Evolutionary conservation across 2,113 vertebrate species (phyloP).

Genomic region (Hylia prasina): DNA sequence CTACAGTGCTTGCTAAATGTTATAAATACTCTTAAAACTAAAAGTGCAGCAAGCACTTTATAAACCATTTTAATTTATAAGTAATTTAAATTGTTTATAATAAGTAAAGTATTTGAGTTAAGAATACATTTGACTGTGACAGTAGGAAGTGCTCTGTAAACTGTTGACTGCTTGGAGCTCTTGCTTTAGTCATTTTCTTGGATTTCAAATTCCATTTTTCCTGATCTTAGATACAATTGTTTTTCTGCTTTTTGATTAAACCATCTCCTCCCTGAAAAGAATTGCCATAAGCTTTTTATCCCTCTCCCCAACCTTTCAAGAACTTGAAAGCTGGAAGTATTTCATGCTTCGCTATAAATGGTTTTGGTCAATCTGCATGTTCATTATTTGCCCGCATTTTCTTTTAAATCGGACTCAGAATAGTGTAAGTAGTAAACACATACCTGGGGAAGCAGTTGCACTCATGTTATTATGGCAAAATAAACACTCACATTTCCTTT

Average conservation of each 20-base stretch:
- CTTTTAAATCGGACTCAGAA: not conserved
- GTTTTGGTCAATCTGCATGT: not conserved
- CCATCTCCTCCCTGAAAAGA: not conserved
- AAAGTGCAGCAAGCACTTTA: not conserved
- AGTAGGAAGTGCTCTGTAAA: not conserved
- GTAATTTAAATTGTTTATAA: conserved; percentile 15
- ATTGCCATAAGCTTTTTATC: not conserved
- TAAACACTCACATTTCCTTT: not conserved
- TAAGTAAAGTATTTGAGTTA: not conserved
- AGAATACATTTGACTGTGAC: not conserved
- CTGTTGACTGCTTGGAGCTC: not conserved
- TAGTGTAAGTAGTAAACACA: not conserved
- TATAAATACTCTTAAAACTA: not conserved
- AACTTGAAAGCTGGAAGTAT: not conserved
- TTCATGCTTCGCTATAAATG: not conserved
- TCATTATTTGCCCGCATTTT: not conserved
- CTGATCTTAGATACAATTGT: not conserved
- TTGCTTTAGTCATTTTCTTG: not conserved
- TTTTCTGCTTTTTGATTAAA: not conserved
- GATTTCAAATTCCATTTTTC: not conserved
- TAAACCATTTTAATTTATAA: not conserved
- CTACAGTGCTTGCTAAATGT: not conserved
- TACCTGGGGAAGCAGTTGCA: not conserved
- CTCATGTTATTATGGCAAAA: not conserved
- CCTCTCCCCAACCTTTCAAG: not conserved